Evolutionary conservation across 1,140 invertebrate genomes (phyloP), one percentile per base, ranked within the genome.

Genomic region (Forficula auricularia): DNA sequence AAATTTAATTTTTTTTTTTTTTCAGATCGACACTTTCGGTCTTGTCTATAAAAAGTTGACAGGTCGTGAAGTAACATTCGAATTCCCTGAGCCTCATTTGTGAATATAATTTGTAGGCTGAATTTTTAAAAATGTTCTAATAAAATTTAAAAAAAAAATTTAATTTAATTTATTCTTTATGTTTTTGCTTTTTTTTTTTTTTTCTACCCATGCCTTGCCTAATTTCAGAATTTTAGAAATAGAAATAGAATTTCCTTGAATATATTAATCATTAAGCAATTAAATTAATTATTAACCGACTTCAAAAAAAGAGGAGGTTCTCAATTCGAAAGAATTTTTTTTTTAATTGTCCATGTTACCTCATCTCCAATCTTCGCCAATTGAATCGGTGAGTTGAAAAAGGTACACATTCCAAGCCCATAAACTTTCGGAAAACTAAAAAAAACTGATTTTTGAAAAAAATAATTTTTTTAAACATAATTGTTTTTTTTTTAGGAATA

Each of bases 31-130:
- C 54, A 97, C 94, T 37, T 98, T 98, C 72, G 79, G 86, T 52
- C 82, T 86, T 48, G 89, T 98, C 44, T 99, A 99, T 74, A 98
- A 98, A 70, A 95, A 95, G 64, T 66, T 99, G 48, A 98, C 95
- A 50, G 94, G 94, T 51, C 89, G 96, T 57, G 90, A 98, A 71
- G 95, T 98, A 39, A 88, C 78, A 46, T 98, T 98, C 63, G 92
- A 98, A 73, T 99, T 99, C 69, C 92, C 91, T 46, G 95, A 98
- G 72, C 85, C 88, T 55, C 88, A 86, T 72, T 78, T 87, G 75
- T 88, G n/a, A n/a, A n/a, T n/a, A n/a, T n/a, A 83, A 85, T 49
- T 12, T 42, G 19, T 30, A 30, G 14, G 19, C 2, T 38, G 19
- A 19, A 37, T 35, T 42, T 34, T 34, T 38, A 44, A 32, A 31